Percentiles rank a stretch among this genome's conserved stretches.
phyloP scores from a whole-genome alignment of 2,797 vertebrate species.

The Cynodonichthys magdalenae region DNA sequence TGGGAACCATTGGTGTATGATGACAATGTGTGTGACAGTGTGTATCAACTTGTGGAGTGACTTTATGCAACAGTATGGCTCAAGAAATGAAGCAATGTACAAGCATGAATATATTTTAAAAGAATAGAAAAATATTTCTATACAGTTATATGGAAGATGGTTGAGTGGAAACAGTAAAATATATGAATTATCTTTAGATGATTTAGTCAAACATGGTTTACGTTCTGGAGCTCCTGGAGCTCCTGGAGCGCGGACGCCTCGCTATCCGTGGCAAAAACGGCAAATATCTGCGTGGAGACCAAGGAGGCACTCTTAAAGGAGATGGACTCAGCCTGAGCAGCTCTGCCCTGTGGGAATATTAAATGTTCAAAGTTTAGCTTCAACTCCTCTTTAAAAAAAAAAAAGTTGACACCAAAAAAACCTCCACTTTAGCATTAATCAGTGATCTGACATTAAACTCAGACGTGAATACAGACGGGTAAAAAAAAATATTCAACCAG shows the following conservation, averaged over 20 bases:
- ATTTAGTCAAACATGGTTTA: no score
- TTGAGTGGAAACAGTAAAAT: no score
- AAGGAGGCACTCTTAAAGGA: slow-evolving; percentile 89
- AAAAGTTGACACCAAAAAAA: background rate
- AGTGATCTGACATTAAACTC: slow-evolving; percentile 1
- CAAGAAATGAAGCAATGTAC: no score
- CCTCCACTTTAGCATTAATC: slow-evolving; percentile 2
- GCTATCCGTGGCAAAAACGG: slow-evolving; percentile 90
- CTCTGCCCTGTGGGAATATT: slow-evolving; percentile 94
- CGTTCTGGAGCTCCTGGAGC: no score
- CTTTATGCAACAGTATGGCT: no score
- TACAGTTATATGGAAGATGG: no score
- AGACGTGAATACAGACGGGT: background rate
- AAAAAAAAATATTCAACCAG: slow-evolving; percentile 27
- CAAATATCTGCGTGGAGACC: slow-evolving; percentile 91
- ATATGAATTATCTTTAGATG: no score
- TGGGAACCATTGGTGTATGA: no score
- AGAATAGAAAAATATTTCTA: no score
- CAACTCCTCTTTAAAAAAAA: background rate
- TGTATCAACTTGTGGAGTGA: no score
- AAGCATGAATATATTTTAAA: no score
- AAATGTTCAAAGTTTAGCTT: slow-evolving; percentile 48
- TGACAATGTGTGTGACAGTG: no score
- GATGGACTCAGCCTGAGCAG: slow-evolving; percentile 83
- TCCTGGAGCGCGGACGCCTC: slow-evolving; percentile 88